These are phyloP conservation scores for Ochotona curzoniae DNA, from an alignment of 2,113 vertebrate genomes.

Conservation along the genomic window DNA sequence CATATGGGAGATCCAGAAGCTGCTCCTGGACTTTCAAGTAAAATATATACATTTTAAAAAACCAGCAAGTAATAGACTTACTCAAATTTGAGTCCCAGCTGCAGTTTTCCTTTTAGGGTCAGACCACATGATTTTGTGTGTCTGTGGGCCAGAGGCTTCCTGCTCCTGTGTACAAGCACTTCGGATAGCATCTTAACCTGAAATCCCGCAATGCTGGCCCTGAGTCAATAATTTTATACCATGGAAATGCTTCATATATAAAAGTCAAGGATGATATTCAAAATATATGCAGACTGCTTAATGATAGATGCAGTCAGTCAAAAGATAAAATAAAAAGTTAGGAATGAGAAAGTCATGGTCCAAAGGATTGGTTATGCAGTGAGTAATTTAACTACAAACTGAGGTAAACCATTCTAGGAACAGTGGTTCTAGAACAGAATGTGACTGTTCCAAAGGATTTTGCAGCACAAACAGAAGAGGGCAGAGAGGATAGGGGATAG, in stretches of 20 bases:
- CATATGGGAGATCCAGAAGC: too few relatives aligned
- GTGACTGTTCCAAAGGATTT: not conserved
- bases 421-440: not conserved
- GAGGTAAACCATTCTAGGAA: not conserved
- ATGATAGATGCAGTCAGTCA: not conserved
- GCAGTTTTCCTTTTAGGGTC: too few relatives aligned
- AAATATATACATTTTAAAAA: too few relatives aligned
- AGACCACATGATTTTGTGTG: too few relatives aligned
- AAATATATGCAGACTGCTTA: not conserved
- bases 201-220: too few relatives aligned
- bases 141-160: too few relatives aligned
- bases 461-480: not conserved
- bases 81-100: too few relatives aligned
- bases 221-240: not conserved
- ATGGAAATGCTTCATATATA: not conserved
- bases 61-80: too few relatives aligned
- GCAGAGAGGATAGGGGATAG: not conserved
- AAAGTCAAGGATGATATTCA: not conserved
- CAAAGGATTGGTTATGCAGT: not conserved
- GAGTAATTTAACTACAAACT: not conserved
- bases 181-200: too few relatives aligned
- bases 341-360: not conserved
- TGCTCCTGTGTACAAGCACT: too few relatives aligned
- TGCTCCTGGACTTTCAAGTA: too few relatives aligned
- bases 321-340: slow-evolving; percentile 3